Conservation (phyloP, 2,888 invertebrate genomes). For the Bellardia bayeri region DNA sequence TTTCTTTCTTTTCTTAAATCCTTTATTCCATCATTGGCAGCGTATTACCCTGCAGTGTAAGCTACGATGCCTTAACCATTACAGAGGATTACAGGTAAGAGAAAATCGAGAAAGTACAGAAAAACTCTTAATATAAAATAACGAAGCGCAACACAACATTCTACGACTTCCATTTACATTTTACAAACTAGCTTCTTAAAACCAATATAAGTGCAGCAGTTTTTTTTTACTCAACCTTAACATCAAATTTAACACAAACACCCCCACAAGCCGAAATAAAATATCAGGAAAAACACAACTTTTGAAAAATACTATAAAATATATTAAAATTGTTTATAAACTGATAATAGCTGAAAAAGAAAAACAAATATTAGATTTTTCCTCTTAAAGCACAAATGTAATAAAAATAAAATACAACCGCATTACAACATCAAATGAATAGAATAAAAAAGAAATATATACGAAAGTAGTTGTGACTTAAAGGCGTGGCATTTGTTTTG, state of each 20-base stretch:
- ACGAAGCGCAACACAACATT: not conserved
- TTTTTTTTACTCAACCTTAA: not conserved
- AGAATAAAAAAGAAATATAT: not conserved
- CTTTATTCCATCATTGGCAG: conserved; percentile 81
- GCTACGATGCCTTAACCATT: conserved; percentile 83
- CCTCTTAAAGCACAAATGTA: conserved; percentile 26
- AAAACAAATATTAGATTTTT: conserved; percentile 10
- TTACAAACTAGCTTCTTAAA: not conserved
- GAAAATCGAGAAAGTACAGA: conserved; percentile 6
- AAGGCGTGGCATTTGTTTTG: conserved; percentile 53
- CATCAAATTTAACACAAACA: conserved; percentile 11
- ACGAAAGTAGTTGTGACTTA: conserved; percentile 45
- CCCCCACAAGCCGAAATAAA: conserved; percentile 29
- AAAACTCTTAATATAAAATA: not conserved
- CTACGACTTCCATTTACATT: not conserved
- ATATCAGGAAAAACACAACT: not conserved
- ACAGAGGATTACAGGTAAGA: conserved; percentile 82
- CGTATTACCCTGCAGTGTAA: conserved; percentile 87
- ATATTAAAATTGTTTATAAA: conserved; percentile 53
- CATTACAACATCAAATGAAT: conserved; percentile 9
- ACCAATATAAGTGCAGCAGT: not conserved
- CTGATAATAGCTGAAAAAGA: conserved; percentile 1
- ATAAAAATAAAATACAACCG: conserved; percentile 28
- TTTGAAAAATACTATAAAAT: not conserved
- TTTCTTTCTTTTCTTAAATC: conserved; percentile 41